Conservation (phyloP, 2,797 vertebrate species). For the Falco peregrinus region DNA sequence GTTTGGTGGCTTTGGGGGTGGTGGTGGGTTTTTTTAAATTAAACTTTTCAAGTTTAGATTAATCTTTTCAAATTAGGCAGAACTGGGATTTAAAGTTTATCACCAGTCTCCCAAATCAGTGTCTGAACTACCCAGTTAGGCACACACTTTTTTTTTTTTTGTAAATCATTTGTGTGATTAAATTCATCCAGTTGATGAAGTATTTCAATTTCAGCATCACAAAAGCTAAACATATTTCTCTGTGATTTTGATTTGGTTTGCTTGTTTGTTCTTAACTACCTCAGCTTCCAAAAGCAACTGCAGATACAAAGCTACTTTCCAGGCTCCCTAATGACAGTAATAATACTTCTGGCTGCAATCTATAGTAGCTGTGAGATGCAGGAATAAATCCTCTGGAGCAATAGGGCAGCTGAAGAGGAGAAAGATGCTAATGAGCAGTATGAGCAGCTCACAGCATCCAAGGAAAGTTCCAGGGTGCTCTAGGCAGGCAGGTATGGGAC, state of each 20-base stretch:
- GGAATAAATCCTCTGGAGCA: not conserved
- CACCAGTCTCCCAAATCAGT: not conserved
- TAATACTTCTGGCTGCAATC: not conserved
- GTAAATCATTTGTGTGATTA: not conserved
- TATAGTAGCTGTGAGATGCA: not conserved
- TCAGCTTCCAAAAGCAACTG: not conserved
- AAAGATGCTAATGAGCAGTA: not conserved
- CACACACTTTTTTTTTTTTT: not conserved
- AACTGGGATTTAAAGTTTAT: not conserved
- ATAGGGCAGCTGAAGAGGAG: not conserved
- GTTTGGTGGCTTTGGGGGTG: not conserved
- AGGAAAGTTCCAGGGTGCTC: not conserved
- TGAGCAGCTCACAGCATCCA: fast-evolving
- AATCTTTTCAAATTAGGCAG: not conserved
- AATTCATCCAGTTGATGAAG: not conserved
- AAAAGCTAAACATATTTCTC: not conserved
- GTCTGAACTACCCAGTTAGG: not conserved
- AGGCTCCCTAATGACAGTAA: not conserved
- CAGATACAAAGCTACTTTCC: not conserved
- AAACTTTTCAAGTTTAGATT: not conserved
- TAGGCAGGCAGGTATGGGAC: not conserved
- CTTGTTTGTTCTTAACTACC: not conserved
- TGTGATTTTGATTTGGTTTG: not conserved
- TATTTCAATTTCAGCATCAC: not conserved
- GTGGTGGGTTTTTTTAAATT: not conserved